A percentile compares a stretch with the other conserved stretches of the same genome.
Evolutionary conservation across 2,888 invertebrate genomes (phyloP).

Genomic region (Eupithecia tripunctaria): DNA sequence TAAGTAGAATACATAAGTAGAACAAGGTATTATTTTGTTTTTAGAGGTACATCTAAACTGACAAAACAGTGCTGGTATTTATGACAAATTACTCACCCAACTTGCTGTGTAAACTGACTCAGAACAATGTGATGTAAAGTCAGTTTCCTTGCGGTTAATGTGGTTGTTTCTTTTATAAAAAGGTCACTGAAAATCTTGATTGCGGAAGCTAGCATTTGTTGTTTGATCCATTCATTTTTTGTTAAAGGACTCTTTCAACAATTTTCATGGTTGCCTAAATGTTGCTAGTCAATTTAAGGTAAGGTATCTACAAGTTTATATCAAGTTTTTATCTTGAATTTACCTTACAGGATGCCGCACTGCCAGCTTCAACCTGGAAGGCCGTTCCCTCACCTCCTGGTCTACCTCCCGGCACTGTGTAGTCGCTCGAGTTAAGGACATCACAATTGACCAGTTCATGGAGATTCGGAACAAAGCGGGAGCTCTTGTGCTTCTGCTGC

Average conservation of each 20-base stretch:
- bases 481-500: constrained; percentile 93
- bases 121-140: background rate
- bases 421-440: constrained; percentile 90
- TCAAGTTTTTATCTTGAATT: background rate
- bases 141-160: background rate
- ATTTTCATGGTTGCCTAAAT: background rate
- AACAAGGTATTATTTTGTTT: background rate
- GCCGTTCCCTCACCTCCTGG: constrained; percentile 93
- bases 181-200: background rate
- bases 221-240: background rate
- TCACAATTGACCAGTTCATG: constrained; percentile 91
- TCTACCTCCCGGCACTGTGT: constrained; percentile 95
- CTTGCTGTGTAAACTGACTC: too few relatives aligned
- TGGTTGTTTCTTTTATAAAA: background rate
- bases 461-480: constrained; percentile 92
- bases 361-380: constrained; percentile 94
- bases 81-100: too few relatives aligned
- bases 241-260: background rate
- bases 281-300: background rate
- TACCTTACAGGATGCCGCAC: constrained; percentile 90
- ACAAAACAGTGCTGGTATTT: too few relatives aligned
- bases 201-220: background rate
- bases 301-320: background rate
- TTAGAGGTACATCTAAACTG: too few relatives aligned
- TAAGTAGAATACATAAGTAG: too few relatives aligned